A percentile compares a stretch with the other conserved stretches of the same genome.
Conservation (phyloP, 1,140 invertebrate genomes). For the Maniola jurtina region DNA sequence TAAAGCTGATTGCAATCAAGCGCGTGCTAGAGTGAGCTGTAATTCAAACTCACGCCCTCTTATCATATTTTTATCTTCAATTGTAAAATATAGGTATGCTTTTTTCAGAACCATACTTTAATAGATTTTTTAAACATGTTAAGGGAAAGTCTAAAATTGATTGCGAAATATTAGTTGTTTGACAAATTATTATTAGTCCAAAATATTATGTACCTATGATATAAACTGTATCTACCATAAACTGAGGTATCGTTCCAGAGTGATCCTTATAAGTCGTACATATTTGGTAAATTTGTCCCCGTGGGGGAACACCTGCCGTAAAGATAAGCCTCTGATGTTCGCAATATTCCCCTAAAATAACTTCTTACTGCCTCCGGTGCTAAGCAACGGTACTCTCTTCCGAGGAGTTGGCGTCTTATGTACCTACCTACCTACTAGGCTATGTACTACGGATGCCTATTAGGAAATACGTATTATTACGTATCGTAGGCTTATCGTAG, state of each 20-base stretch:
- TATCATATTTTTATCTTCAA: too few species aligned
- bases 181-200: too few species aligned
- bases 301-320: conserved; percentile 71
- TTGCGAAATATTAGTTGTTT: too few species aligned
- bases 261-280: conserved; percentile 73
- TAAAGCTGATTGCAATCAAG: too few species aligned
- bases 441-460: conserved; percentile 32
- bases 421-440: conserved; percentile 28
- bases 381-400: conserved; percentile 59
- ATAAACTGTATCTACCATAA: neutral
- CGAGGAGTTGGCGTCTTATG: conserved; percentile 31
- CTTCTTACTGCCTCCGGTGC: conserved; percentile 75
- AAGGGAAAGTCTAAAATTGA: too few species aligned
- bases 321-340: conserved; percentile 75
- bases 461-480: neutral
- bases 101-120: too few species aligned
- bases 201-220: too few species aligned
- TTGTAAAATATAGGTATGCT: too few species aligned
- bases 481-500: neutral
- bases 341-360: conserved; percentile 77
- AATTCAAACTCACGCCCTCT: too few species aligned
- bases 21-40: too few species aligned
- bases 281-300: conserved; percentile 73
- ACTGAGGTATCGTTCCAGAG: conserved; percentile 32
- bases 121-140: too few species aligned